Percentiles rank a stretch among this genome's conserved stretches.
Conservation (phyloP, 2,797 vertebrate genomes). For the Cuniculus paca region DNA sequence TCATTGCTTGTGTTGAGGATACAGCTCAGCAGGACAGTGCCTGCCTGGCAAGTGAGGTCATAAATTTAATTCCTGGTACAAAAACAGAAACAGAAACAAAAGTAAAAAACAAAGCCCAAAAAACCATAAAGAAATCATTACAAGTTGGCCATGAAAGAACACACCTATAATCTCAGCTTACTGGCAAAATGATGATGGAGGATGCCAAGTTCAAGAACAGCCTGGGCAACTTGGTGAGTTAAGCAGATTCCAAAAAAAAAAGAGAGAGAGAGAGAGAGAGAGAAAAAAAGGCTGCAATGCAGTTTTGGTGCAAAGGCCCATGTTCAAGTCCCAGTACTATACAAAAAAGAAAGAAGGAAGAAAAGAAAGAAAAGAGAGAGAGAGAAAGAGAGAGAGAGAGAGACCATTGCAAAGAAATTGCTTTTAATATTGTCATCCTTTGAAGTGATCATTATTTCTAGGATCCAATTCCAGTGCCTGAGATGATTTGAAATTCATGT, state of each 20-base stretch:
- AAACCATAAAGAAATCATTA: background rate
- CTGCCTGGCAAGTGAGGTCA: no score
- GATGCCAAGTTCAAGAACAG: background rate
- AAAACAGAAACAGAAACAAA: no score
- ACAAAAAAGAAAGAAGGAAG: background rate
- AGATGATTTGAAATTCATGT: background rate
- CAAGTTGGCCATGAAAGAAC: background rate
- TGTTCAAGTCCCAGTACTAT: no score
- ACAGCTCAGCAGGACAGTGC: no score
- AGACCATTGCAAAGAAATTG: background rate
- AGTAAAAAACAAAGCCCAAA: no score
- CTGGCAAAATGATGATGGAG: no score
- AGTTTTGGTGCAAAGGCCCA: no score
- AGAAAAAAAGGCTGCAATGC: no score
- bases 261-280: no score
- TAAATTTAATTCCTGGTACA: no score
- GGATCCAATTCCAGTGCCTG: background rate
- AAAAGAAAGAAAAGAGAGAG: background rate
- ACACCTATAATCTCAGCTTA: background rate
- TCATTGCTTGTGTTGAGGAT: background rate
- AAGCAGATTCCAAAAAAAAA: background rate
- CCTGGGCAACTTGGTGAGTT: background rate
- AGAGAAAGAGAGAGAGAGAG: background rate
- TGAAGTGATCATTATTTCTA: background rate
- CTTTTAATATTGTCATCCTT: background rate